These are phyloP conservation scores for Semaprochilodus insignis DNA, from an alignment of 2,797 vertebrate genomes.

Conservation along the genomic window DNA sequence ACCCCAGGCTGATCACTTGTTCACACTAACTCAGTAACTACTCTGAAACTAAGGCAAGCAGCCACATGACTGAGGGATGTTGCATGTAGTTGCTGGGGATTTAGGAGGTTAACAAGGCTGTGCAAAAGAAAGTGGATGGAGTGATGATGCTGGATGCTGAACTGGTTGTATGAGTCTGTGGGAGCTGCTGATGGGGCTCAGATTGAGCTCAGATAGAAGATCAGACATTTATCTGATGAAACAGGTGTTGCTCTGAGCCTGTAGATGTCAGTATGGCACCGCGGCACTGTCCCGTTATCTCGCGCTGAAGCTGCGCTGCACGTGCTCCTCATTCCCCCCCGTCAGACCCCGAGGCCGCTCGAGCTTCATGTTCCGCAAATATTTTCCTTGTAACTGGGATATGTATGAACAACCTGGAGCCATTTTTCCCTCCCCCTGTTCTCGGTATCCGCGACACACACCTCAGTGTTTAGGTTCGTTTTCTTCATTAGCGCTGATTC, in stretches of 20 bases:
- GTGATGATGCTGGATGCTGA: too few species aligned
- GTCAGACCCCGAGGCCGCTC: slow-evolving; percentile 72
- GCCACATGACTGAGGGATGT: neutral
- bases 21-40: too few species aligned
- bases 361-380: slow-evolving; percentile 80
- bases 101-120: neutral
- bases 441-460: slow-evolving; percentile 61
- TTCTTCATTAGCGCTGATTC: slow-evolving; percentile 65
- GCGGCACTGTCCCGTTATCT: slow-evolving; percentile 68
- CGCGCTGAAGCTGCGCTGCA: slow-evolving; percentile 66
- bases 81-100: neutral
- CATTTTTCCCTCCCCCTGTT: slow-evolving; percentile 64
- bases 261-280: slow-evolving; percentile 84
- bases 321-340: slow-evolving; percentile 74
- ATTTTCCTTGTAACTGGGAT: slow-evolving; percentile 82
- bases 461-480: slow-evolving; percentile 63
- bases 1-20: too few species aligned
- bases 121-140: too few species aligned
- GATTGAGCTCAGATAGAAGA: too few species aligned
- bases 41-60: too few species aligned
- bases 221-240: neutral
- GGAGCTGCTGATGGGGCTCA: neutral
- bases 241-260: slow-evolving; percentile 64
- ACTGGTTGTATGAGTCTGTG: too few species aligned
- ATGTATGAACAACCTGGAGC: slow-evolving; percentile 74